phyloP scores from a whole-genome alignment of 2,113 vertebrate species.

The Microtus montanus region DNA sequence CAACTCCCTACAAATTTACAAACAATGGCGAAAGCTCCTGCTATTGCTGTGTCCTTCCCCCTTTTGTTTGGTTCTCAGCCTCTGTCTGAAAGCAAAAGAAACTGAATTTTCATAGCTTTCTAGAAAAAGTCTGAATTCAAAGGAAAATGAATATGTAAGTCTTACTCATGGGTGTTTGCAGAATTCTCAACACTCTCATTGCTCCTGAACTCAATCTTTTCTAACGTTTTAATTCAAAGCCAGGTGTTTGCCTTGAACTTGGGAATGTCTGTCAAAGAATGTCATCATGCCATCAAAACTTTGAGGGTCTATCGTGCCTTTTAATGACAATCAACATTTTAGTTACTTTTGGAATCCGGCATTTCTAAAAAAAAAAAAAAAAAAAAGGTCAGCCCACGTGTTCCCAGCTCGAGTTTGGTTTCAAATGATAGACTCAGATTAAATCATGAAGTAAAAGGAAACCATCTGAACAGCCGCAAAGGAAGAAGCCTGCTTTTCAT shows the following conservation, averaged over 20 bases:
- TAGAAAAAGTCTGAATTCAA: slow-evolving; percentile 8
- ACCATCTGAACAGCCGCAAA: slow-evolving; percentile 61
- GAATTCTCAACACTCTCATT: neutral
- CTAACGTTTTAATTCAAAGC: slow-evolving; percentile 32
- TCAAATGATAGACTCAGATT: slow-evolving; percentile 63
- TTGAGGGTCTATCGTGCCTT: neutral
- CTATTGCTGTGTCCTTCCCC: neutral
- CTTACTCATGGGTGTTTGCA: slow-evolving; percentile 1
- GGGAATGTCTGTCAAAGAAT: neutral
- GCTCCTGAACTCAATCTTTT: slow-evolving; percentile 19
- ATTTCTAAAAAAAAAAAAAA: neutral
- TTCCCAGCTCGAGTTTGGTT: slow-evolving; percentile 39
- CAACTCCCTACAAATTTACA: neutral
- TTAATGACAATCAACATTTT: neutral
- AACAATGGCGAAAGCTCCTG: neutral
- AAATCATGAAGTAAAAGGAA: slow-evolving; percentile 67
- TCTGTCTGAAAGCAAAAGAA: slow-evolving; percentile 24
- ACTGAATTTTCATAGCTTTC: slow-evolving; percentile 10
- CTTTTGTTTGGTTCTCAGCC: neutral
- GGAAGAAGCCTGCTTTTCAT: slow-evolving; percentile 72
- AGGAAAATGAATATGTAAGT: neutral
- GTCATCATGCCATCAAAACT: neutral
- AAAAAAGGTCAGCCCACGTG: slow-evolving; percentile 32
- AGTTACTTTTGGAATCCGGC: slow-evolving; percentile 18
- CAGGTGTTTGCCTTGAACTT: neutral